Evolutionary conservation across 2,797 vertebrate genomes (phyloP).

Genomic region (Cossypha niveicapilla): DNA sequence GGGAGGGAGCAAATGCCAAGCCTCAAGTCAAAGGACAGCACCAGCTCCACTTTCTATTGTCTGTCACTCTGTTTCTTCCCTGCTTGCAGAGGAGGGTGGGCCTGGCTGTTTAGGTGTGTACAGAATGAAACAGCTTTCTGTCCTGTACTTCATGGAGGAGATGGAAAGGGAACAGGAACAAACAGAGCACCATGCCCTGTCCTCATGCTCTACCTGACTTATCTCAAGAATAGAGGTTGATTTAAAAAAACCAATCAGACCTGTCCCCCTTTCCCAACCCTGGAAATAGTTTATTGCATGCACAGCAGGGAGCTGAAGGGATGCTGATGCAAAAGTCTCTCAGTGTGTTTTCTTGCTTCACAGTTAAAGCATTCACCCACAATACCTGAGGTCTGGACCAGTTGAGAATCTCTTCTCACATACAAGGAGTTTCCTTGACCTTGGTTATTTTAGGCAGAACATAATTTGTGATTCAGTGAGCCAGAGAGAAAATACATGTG

Average conservation of each 20-base stretch:
- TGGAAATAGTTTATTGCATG: not conserved
- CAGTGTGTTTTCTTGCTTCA: not conserved
- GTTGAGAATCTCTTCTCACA: not conserved
- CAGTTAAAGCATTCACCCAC: not conserved
- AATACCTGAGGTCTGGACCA: not conserved
- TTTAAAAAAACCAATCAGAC: not conserved
- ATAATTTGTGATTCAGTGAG: not conserved
- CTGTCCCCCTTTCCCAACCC: fast-evolving
- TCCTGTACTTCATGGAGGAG: not conserved
- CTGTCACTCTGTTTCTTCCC: not conserved
- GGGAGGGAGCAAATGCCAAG: not conserved
- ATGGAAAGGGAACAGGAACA: not conserved
- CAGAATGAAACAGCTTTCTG: not conserved
- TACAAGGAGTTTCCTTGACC: not conserved
- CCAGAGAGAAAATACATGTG: not conserved
- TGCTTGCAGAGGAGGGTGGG: not conserved
- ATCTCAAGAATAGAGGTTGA: no score
- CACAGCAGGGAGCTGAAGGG: not conserved
- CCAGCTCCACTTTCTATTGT: not conserved
- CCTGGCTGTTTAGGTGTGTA: fast-evolving
- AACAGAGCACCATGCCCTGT: fast-evolving
- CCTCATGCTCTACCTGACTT: not conserved
- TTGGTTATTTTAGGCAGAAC: not conserved
- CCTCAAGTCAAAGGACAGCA: not conserved
- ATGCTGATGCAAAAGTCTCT: not conserved